phyloP scores from a whole-genome alignment of 2,797 vertebrate genomes.

The Chelmon rostratus region DNA sequence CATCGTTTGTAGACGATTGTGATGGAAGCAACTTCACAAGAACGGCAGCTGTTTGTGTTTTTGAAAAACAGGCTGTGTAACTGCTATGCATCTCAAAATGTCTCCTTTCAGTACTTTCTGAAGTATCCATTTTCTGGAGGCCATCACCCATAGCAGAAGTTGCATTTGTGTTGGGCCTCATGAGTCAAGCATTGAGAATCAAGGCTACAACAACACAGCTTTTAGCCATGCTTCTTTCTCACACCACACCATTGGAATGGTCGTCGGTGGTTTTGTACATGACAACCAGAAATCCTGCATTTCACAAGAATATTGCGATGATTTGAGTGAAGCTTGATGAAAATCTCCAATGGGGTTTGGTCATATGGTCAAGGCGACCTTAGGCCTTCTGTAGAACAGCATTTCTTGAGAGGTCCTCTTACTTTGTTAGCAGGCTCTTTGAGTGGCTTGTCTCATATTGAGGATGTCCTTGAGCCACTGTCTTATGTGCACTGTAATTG shows the following conservation, averaged over 20 bases:
- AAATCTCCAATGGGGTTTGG: background rate
- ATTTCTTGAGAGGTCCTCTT: background rate
- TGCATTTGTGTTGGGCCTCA: background rate
- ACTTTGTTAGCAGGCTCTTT: background rate
- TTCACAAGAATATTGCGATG: background rate
- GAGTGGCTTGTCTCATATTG: background rate
- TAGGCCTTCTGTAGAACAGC: background rate
- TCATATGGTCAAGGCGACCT: background rate
- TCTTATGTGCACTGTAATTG: background rate
- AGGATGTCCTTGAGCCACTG: conserved; percentile 16
- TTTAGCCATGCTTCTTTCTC: background rate
- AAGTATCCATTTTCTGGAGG: background rate
- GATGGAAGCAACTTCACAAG: background rate
- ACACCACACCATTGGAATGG: background rate
- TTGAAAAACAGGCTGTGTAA: background rate
- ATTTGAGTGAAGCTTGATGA: background rate
- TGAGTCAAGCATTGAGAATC: background rate
- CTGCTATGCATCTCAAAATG: background rate
- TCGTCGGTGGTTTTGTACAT: background rate
- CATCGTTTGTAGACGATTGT: background rate
- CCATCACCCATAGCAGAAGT: background rate
- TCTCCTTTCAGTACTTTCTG: background rate
- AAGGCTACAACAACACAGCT: background rate
- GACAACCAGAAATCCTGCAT: background rate
- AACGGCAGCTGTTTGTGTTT: background rate